These are phyloP conservation scores for Drosophila sulfurigaster DNA, from an alignment of 1,140 invertebrate genomes.

Conservation along the genomic window DNA sequence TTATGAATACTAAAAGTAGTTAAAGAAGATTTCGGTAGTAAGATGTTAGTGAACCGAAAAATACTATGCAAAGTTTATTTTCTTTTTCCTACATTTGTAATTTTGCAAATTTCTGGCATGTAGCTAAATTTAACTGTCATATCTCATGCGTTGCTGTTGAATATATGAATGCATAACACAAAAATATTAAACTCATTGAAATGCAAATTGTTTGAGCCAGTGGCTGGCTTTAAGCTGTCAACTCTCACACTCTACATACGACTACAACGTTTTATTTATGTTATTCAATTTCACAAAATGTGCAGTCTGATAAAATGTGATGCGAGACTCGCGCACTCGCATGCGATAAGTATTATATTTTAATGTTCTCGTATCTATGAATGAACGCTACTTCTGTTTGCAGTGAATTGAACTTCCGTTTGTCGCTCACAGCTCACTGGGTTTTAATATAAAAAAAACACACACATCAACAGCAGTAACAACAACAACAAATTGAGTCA, in stretches of 20 bases:
- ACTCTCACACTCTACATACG: not conserved
- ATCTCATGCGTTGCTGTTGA: constrained; percentile 8
- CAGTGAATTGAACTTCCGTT: constrained; percentile 61
- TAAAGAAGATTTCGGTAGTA: too few relatives aligned
- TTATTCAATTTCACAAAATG: constrained; percentile 24
- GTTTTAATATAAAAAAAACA: constrained; percentile 59
- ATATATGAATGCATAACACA: constrained; percentile 35
- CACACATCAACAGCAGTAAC: constrained; percentile 16
- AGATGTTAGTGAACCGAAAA: too few relatives aligned
- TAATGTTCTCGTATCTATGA: constrained; percentile 13
- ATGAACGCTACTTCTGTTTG: constrained; percentile 10
- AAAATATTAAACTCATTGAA: constrained; percentile 43
- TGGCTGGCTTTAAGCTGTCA: constrained; percentile 22
- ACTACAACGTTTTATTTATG: constrained; percentile 1
- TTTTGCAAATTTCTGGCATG: not conserved
- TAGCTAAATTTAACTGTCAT: constrained; percentile 7
- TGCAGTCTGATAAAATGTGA: constrained; percentile 24
- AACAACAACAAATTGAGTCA: constrained; percentile 60
- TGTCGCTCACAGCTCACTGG: constrained; percentile 66
- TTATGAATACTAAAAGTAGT: constrained; percentile 10
- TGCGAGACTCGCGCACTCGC: not conserved
- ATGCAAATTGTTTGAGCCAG: constrained; percentile 36
- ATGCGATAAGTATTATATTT: constrained; percentile 31
- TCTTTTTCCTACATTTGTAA: not conserved
- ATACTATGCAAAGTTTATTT: too few relatives aligned